A percentile compares a stretch with the other conserved stretches of the same genome.
These are phyloP conservation scores for Archips xylosteana DNA, from an alignment of 2,888 invertebrate species.

Conservation along the genomic window DNA sequence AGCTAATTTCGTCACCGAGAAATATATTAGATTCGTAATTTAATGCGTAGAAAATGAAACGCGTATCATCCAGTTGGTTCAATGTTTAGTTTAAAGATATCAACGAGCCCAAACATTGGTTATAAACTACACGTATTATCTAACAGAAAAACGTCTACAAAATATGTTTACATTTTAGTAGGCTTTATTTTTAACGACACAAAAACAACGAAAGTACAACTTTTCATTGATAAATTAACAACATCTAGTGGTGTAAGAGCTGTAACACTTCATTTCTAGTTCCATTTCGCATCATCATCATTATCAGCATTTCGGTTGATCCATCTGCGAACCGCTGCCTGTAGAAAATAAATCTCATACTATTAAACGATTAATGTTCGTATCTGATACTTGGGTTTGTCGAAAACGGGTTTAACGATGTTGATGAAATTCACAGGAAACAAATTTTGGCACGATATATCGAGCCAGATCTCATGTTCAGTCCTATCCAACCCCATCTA, in stretches of 20 bases:
- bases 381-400: too few species aligned
- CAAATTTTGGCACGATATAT: too few species aligned
- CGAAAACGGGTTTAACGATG: too few species aligned
- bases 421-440: too few species aligned
- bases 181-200: not conserved
- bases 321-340: not conserved
- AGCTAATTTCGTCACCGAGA: not conserved
- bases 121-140: not conserved
- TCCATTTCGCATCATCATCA: not conserved
- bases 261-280: not conserved
- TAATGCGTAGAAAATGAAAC: not conserved
- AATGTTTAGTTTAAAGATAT: not conserved
- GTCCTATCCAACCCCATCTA: too few species aligned
- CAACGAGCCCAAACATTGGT: not conserved
- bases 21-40: too few species aligned
- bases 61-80: not conserved
- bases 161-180: slow-evolving; percentile 11
- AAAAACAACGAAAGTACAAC: slow-evolving; percentile 6
- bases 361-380: not conserved
- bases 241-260: not conserved
- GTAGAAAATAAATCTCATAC: not conserved
- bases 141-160: slow-evolving; percentile 42
- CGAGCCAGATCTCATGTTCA: too few species aligned
- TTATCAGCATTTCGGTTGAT: not conserved
- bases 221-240: not conserved